Base-by-base conservation (phyloP, 2,888 invertebrate species). In the Cordilura impudica region DNA sequence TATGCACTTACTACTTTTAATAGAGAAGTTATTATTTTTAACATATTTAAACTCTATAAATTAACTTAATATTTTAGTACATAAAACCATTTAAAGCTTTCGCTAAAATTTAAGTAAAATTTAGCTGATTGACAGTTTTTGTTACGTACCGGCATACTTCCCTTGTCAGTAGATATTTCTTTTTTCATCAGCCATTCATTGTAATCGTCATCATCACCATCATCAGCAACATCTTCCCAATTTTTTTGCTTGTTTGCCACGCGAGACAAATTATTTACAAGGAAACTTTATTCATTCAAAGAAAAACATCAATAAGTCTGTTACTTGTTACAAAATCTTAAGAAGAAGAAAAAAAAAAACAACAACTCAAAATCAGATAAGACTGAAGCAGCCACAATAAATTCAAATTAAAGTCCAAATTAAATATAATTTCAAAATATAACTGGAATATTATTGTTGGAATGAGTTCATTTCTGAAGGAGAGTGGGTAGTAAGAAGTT, bases 261-360 rank as follows among this genome's bases (percentile, higher is more conserved):
- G 29, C 53, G 51, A 51, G 18, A 31, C 31, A 14, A 35, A 31
- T 54, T 54, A 54, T 54, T 54, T 54, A 16, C 54, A 35, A 35
- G 54, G 54, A 54, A 54, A 54, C 31, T 10, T 6, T n/a, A 51
- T 12, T n/a, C 23, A 51, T 31, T 31, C 12, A 31, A 31, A 31
- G 31, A 31, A 31, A 31, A 31, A 31, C 31, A 31, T 31, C 8
- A 31, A 31, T 31, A 31, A 31, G 31, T 31, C 31, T 31, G 31
- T 31, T 8, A 29, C 29, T 29, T 29, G 29, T 29, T n/a, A 31
- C 10, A 10, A 31, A 31, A 31, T 31, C 31, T 5, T 31, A 31
- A n/a, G 51, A 26, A 49, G n/a, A n/a, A 8, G 16, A 18, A 18
- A 19, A 10, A n/a, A n/a, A n/a, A n/a, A n/a, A n/a, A n/a, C n/a